Evolutionary conservation across 1,140 invertebrate species (phyloP).

Genomic region (Megathymus violae): DNA sequence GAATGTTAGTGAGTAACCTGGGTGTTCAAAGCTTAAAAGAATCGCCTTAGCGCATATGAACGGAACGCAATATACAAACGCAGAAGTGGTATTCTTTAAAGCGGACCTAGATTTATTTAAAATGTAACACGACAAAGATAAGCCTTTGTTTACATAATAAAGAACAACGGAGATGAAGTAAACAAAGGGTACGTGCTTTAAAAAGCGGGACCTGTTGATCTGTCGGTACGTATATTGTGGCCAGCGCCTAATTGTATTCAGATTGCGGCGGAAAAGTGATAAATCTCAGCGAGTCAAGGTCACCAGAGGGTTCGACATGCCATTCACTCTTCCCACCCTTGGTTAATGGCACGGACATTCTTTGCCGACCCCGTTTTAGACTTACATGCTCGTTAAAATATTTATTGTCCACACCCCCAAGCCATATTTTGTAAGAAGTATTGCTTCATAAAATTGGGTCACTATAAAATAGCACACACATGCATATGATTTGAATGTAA

Average conservation of each 20-base stretch:
- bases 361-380: conserved; percentile 50
- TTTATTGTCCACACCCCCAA: conserved; percentile 23
- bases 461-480: not conserved
- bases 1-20: no score
- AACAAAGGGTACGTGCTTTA: conserved; percentile 16
- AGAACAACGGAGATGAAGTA: conserved; percentile 1
- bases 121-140: not conserved
- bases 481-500: not conserved
- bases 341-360: conserved; percentile 72
- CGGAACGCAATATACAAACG: conserved; percentile 2
- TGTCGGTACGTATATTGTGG: conserved; percentile 49
- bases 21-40: no score
- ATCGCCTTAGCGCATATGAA: no score
- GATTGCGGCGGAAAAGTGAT: conserved; percentile 77
- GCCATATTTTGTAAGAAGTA: not conserved
- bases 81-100: no score
- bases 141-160: conserved; percentile 17
- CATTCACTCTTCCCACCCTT: conserved; percentile 72
- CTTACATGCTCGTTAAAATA: conserved; percentile 41
- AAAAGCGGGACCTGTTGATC: conserved; percentile 53
- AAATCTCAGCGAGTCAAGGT: conserved; percentile 79
- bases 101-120: not conserved
- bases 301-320: conserved; percentile 73
- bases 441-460: not conserved
- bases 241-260: conserved; percentile 76